Base-by-base conservation (phyloP, 2,888 invertebrate species). In the Mesoligia furuncula region DNA sequence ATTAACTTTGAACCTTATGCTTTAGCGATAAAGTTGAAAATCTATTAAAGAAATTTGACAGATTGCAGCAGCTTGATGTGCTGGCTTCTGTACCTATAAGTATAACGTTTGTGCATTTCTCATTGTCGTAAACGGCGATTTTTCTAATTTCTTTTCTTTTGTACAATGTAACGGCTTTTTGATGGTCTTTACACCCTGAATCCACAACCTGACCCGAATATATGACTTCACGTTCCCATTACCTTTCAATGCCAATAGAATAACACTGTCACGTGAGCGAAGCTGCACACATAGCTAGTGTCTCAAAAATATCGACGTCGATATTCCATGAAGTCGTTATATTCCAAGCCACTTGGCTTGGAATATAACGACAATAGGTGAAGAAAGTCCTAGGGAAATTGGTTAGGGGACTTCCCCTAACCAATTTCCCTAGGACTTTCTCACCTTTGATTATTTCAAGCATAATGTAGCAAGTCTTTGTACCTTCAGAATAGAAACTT, bases 361-460 rank as follows among this genome's bases (percentile, higher is more conserved):
- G n/a, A n/a, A n/a, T n/a, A n/a, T n/a, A n/a, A n/a, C n/a, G n/a
- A n/a, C n/a, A n/a, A n/a, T n/a, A n/a, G n/a, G n/a, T n/a, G n/a
- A n/a, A n/a, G n/a, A n/a, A n/a, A n/a, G n/a, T n/a, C n/a, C n/a
- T n/a, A n/a, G n/a, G n/a, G n/a, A n/a, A n/a, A n/a, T n/a, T n/a
- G n/a, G n/a, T n/a, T n/a, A n/a, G n/a, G n/a, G n/a, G n/a, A n/a
- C n/a, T n/a, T n/a, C 48, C n/a, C 75, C n/a, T 17, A 51, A 31
- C 20, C 17, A 82, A 69, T 77, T 77, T 69, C 51, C 57, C 45
- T 59, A 77, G 57, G 11, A 45, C 17, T 51, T 64, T 77, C 51
- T 65, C 17, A 54, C 42, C 27, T 69, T 42, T 69, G 42, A 51
- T 31, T 82, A 69, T 39, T 81, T 64, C 17, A 27, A 68, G 8